Evolutionary conservation across 2,888 invertebrate genomes (phyloP).

Genomic region (Steinernema hermaphroditum): DNA sequence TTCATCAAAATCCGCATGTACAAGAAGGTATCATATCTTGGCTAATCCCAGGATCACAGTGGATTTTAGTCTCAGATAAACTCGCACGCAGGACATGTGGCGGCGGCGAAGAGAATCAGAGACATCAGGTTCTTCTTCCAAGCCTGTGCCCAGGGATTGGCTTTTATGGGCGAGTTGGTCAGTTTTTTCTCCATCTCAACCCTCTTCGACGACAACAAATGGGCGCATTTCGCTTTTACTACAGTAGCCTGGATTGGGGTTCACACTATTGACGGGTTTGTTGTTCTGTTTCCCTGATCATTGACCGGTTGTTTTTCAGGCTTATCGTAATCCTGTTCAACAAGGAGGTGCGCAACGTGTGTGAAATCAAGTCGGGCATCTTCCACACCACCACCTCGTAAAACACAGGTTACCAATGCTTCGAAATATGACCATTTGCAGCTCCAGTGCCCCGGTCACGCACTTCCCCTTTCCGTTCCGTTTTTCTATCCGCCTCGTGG

Average conservation of each 20-base stretch:
- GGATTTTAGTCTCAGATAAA: not conserved
- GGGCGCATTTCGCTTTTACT: not conserved
- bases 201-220: not conserved
- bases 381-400: not conserved
- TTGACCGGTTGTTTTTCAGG: not conserved
- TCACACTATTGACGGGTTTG: not conserved
- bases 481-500: not conserved
- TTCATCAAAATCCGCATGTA: not conserved
- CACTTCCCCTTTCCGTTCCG: not conserved
- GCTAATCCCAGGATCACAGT: too few relatives aligned
- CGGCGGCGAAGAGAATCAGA: not conserved
- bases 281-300: not conserved
- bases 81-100: not conserved
- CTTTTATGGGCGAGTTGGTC: not conserved
- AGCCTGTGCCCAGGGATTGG: not conserved
- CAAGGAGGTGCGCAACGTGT: not conserved
- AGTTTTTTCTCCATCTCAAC: not conserved
- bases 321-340: constrained; percentile 10
- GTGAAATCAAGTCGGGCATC: not conserved
- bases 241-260: not conserved
- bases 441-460: not conserved
- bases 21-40: not conserved
- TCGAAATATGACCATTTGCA: not conserved
- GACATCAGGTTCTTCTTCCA: constrained; percentile 1
- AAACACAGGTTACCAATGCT: not conserved